These are phyloP conservation scores for Xanthorhoe designata DNA, from an alignment of 2,888 invertebrate species.

Conservation along the genomic window DNA sequence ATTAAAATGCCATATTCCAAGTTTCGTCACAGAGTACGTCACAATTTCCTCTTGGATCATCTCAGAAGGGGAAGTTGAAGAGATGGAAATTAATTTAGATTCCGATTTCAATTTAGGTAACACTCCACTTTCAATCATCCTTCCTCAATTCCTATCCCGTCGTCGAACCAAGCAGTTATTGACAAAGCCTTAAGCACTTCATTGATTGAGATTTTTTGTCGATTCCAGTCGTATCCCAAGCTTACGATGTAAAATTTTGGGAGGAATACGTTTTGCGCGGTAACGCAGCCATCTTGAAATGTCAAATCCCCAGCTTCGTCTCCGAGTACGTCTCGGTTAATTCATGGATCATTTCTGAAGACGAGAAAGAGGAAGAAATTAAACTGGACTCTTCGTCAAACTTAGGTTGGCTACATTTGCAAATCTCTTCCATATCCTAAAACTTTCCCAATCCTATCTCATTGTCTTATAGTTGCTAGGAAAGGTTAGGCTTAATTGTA, in stretches of 20 bases:
- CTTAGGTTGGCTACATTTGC: slow-evolving; percentile 55
- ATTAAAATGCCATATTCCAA: slow-evolving; percentile 96
- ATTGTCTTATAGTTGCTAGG: slow-evolving; percentile 1
- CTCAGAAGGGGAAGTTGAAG: slow-evolving; percentile 86
- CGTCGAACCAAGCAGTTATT: not conserved
- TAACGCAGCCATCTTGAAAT: slow-evolving; percentile 96
- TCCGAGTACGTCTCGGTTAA: slow-evolving; percentile 95
- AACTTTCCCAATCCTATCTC: slow-evolving; percentile 3
- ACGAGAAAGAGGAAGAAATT: slow-evolving; percentile 77
- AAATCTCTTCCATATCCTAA: slow-evolving; percentile 20
- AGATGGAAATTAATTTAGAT: slow-evolving; percentile 80
- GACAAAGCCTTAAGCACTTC: not conserved
- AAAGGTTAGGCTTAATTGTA: not conserved
- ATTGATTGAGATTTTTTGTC: slow-evolving; percentile 35
- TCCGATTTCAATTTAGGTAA: slow-evolving; percentile 76
- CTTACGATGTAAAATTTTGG: slow-evolving; percentile 95
- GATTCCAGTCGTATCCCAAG: slow-evolving; percentile 94
- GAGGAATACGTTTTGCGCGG: slow-evolving; percentile 96
- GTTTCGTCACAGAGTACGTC: slow-evolving; percentile 96
- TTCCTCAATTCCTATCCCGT: slow-evolving; percentile 29
- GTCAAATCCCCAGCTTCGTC: slow-evolving; percentile 97
- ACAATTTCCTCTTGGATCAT: slow-evolving; percentile 94
- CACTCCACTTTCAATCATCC: slow-evolving; percentile 24
- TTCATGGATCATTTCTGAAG: slow-evolving; percentile 94
- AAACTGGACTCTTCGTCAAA: slow-evolving; percentile 66